Percentiles rank a stretch among this genome's conserved stretches.
These are phyloP conservation scores for Enoplosus armatus DNA, from an alignment of 2,797 vertebrate genomes.

Conservation along the genomic window DNA sequence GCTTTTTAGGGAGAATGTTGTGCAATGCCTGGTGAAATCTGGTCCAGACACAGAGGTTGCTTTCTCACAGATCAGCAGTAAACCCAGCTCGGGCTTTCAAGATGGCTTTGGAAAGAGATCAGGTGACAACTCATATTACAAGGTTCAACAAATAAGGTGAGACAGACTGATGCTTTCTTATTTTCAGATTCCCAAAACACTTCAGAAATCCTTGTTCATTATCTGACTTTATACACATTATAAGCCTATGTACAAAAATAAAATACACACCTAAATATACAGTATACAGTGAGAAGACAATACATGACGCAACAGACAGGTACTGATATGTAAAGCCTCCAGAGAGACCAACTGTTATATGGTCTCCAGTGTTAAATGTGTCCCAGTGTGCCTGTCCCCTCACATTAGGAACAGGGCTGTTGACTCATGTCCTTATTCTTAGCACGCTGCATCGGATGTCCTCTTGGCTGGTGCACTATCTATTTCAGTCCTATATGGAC, in stretches of 20 bases:
- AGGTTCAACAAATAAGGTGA: constrained; percentile 9
- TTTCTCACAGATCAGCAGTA: constrained; percentile 41
- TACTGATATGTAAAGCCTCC: not conserved
- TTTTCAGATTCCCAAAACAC: not conserved
- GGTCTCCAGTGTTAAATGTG: constrained; percentile 39
- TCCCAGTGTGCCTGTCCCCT: constrained; percentile 34
- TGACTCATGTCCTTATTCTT: constrained; percentile 72
- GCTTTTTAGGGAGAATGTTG: constrained; percentile 57
- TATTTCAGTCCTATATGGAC: constrained; percentile 69
- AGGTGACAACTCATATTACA: constrained; percentile 29
- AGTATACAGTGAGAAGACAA: not conserved
- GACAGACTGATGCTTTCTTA: not conserved
- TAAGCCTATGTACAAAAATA: not conserved
- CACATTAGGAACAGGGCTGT: constrained; percentile 48
- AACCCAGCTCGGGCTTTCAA: constrained; percentile 17
- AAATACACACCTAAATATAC: not conserved
- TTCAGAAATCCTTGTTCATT: not conserved
- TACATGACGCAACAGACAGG: not conserved
- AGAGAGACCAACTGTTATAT: constrained; percentile 12
- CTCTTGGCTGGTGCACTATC: constrained; percentile 51
- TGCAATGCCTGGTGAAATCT: constrained; percentile 49
- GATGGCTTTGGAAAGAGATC: constrained; percentile 20
- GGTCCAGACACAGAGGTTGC: constrained; percentile 24
- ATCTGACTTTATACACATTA: not conserved
- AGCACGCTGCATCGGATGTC: constrained; percentile 64